Evolutionary conservation across 2,113 vertebrate genomes (phyloP), one percentile per base, ranked within the genome.

Genomic region (Gasterosteus nipponicus): DNA sequence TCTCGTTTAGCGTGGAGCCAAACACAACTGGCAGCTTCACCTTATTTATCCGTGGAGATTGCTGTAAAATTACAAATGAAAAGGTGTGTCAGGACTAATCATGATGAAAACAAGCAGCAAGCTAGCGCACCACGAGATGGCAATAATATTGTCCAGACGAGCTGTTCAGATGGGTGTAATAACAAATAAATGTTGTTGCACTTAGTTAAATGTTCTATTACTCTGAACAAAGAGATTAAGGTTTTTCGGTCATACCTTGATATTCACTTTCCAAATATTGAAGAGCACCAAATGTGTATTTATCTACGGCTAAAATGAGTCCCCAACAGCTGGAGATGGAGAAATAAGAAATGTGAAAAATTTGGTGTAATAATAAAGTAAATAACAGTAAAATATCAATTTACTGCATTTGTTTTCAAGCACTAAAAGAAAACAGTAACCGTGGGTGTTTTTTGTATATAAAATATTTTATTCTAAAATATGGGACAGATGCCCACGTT

Each of bases 401-500:
- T 64, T 5, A 29, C 7, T 8, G 18, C 12, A 57, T 35, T 49
- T 15, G 2, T 4, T 19, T 49, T 35, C 4, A 60, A 41, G n/a
- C 69, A 3, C 10, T 15, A 29, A 68, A 46, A 80, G 12, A 83
- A 69, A 86, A 81, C 42, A n/a, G 1, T 26, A 15, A 56, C 29
- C 7, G 5, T 54, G 12, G 26, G 29, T 58, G 29, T 19, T 35
- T 38, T 83, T 65, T 73, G 18, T 62, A 82, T 90, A 86, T 71
- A 86, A 93, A 92, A 86, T 76, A 73, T 68, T 93, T 92, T 89
- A 92, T 90, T 92, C 67, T 85, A 84, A 86, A 90, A 44, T 54
- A 83, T 19, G 57, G 64, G 77, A 38, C 35, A 87, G 77, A 77
- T 54, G 77, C 63, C 35, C 31, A 87, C 84, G 76, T 59, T 51